Conservation (phyloP, 2,888 invertebrate genomes). For the Strigamia transsilvanica region DNA sequence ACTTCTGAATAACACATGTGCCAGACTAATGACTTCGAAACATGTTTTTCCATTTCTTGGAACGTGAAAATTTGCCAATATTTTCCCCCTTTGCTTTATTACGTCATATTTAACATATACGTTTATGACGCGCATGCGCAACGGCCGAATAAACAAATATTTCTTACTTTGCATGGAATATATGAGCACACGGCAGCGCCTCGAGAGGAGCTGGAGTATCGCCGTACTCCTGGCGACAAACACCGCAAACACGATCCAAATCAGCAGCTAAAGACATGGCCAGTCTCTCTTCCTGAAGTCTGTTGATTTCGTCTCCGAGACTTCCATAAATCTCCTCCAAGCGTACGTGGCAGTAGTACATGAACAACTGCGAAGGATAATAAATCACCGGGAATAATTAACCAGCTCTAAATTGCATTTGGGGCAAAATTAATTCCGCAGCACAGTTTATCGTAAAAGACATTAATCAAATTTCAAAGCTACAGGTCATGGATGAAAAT, state of each 20-base stretch:
- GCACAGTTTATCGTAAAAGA: background rate
- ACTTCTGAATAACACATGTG: too few species aligned
- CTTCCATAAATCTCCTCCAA: slow-evolving; percentile 82
- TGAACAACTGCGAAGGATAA: slow-evolving; percentile 53
- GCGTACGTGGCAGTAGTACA: slow-evolving; percentile 69
- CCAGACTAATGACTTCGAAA: too few species aligned
- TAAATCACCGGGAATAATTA: background rate
- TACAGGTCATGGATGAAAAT: background rate
- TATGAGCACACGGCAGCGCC: slow-evolving; percentile 85
- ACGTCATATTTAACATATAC: too few species aligned
- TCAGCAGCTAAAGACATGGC: slow-evolving; percentile 73
- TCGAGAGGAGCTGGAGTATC: slow-evolving; percentile 76
- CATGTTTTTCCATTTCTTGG: too few species aligned
- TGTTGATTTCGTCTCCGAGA: slow-evolving; percentile 81
- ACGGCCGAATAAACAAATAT: background rate
- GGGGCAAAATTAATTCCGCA: background rate
- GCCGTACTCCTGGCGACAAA: slow-evolving; percentile 78
- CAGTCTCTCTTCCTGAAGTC: slow-evolving; percentile 77
- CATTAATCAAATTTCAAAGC: slow-evolving; percentile 31
- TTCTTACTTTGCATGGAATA: slow-evolving; percentile 71
- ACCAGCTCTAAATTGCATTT: background rate
- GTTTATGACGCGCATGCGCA: too few species aligned
- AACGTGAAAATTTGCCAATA: too few species aligned
- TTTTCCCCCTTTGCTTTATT: too few species aligned
- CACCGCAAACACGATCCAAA: slow-evolving; percentile 81